Evolutionary conservation across 2,888 invertebrate genomes (phyloP).

Genomic region (Crematogaster levior): DNA sequence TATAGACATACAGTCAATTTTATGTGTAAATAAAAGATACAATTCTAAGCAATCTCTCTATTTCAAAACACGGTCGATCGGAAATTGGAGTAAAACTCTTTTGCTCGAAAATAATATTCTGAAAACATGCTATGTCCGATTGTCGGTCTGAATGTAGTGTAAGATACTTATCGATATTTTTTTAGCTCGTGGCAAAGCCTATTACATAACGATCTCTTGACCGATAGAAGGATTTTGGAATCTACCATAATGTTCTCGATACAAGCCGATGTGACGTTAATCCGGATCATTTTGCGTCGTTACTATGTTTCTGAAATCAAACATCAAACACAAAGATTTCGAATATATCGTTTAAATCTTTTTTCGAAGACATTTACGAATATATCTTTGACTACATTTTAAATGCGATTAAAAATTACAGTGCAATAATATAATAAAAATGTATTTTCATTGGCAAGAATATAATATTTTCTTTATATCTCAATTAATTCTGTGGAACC

Average conservation of each 20-base stretch:
- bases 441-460: neutral
- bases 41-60: neutral
- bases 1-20: neutral
- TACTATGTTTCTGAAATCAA: slow-evolving; percentile 11
- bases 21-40: neutral
- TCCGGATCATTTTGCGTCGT: slow-evolving; percentile 15
- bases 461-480: neutral
- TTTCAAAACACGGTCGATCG: neutral
- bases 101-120: neutral
- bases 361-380: neutral
- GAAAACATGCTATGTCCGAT: neutral
- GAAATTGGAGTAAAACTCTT: neutral
- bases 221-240: neutral
- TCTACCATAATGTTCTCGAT: slow-evolving; percentile 12
- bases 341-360: neutral
- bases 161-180: neutral
- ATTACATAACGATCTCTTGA: neutral
- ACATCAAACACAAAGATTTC: neutral
- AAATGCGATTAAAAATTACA: neutral
- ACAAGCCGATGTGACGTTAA: slow-evolving; percentile 25
- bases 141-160: neutral
- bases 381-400: neutral
- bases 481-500: neutral
- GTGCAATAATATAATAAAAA: neutral
- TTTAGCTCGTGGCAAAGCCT: neutral